Conservation (phyloP, 2,797 vertebrate genomes). For the Selene dorsalis region DNA sequence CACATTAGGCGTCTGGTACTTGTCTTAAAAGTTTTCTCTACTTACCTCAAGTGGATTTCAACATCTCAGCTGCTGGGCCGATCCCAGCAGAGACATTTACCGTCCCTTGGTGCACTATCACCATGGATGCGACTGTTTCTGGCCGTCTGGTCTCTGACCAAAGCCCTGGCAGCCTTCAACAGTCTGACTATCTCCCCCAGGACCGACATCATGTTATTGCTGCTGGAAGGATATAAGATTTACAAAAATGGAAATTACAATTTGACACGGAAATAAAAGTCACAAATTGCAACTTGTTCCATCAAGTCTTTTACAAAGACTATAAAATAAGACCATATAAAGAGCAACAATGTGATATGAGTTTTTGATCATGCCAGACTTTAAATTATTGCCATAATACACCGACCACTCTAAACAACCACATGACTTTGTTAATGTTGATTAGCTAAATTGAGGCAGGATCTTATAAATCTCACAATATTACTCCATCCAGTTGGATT, state of each 20-base stretch:
- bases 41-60: slow-evolving; percentile 61
- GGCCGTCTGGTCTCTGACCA: slow-evolving; percentile 56
- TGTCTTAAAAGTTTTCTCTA: slow-evolving; percentile 55
- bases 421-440: background rate
- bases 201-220: background rate
- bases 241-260: slow-evolving; percentile 8
- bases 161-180: slow-evolving; percentile 52
- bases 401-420: background rate
- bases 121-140: slow-evolving; percentile 42
- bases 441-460: no score
- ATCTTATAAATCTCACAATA: background rate
- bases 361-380: background rate
- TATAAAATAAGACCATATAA: slow-evolving; percentile 1
- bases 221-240: slow-evolving; percentile 27
- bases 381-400: background rate
- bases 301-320: slow-evolving; percentile 1
- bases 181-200: slow-evolving; percentile 22
- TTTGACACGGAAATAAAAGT: slow-evolving; percentile 4
- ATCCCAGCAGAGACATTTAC: slow-evolving; percentile 69
- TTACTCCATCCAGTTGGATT: background rate
- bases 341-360: background rate
- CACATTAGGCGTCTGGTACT: slow-evolving; percentile 71
- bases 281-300: background rate
- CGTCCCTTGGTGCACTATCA: slow-evolving; percentile 57
- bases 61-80: slow-evolving; percentile 38